Conservation (phyloP, 2,113 vertebrate genomes). For the Sinocyclocheilus anshuiensis region DNA sequence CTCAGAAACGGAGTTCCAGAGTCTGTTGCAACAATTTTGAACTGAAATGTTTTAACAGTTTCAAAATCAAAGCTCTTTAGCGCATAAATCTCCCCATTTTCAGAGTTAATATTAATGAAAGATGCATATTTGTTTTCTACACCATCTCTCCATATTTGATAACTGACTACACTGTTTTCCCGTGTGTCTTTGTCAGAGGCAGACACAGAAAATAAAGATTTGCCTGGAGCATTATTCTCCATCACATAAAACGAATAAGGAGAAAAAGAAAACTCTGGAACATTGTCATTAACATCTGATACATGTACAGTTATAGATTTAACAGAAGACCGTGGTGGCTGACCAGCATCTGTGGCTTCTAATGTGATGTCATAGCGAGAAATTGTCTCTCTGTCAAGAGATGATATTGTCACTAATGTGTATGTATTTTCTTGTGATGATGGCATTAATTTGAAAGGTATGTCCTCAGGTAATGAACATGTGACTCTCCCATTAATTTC, state of each 20-base stretch:
- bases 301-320: conserved; percentile 57
- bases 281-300: conserved; percentile 67
- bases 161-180: conserved; percentile 56
- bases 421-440: conserved; percentile 60
- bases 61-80: conserved; percentile 64
- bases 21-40: conserved; percentile 57
- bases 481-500: conserved; percentile 59
- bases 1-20: conserved; percentile 57
- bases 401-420: conserved; percentile 50
- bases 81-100: conserved; percentile 58
- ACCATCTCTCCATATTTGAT: conserved; percentile 52
- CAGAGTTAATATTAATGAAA: conserved; percentile 57
- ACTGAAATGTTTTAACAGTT: conserved; percentile 55
- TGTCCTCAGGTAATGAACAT: conserved; percentile 66
- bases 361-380: conserved; percentile 56
- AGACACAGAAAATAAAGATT: conserved; percentile 55
- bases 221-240: conserved; percentile 62
- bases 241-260: conserved; percentile 56
- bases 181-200: conserved; percentile 59
- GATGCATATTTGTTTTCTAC: conserved; percentile 30
- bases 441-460: conserved; percentile 58
- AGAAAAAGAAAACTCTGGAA: conserved; percentile 54
- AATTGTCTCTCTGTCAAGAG: conserved; percentile 57
- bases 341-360: conserved; percentile 58
- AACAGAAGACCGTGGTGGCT: conserved; percentile 52